phyloP scores from a whole-genome alignment of 1,140 invertebrate genomes.

The Atta texana region DNA sequence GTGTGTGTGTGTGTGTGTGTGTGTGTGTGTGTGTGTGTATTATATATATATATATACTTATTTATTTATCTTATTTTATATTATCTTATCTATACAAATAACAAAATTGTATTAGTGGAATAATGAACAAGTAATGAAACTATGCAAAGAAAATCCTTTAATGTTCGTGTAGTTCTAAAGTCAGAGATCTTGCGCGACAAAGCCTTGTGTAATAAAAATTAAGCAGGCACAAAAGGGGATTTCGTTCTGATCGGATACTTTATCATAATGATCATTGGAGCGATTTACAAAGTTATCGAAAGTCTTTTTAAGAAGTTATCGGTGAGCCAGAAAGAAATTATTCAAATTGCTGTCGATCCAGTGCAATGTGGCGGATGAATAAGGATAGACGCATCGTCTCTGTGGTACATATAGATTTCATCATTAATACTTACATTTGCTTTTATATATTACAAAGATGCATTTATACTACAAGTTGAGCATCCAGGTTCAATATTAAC shows the following conservation, averaged over 20 bases:
- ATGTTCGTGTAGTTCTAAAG: neutral
- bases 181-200: slow-evolving; percentile 1
- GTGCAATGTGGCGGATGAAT: neutral
- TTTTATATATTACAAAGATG: neutral
- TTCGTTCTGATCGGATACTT: slow-evolving; percentile 26
- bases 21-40: neutral
- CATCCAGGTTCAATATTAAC: neutral
- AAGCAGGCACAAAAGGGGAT: slow-evolving; percentile 29
- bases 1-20: too few species aligned
- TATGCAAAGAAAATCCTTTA: neutral
- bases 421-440: neutral
- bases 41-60: neutral
- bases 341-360: slow-evolving; percentile 54
- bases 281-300: slow-evolving; percentile 45
- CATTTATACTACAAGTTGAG: neutral
- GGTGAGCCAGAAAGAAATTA: slow-evolving; percentile 44
- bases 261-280: slow-evolving; percentile 23
- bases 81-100: neutral
- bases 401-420: neutral
- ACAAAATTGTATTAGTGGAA: neutral
- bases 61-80: neutral
- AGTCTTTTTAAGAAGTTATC: slow-evolving; percentile 57
- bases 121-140: neutral
- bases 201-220: slow-evolving; percentile 41
- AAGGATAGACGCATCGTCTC: neutral